Conservation (phyloP, 2,113 vertebrate species). For the Peromyscus polionotus region DNA sequence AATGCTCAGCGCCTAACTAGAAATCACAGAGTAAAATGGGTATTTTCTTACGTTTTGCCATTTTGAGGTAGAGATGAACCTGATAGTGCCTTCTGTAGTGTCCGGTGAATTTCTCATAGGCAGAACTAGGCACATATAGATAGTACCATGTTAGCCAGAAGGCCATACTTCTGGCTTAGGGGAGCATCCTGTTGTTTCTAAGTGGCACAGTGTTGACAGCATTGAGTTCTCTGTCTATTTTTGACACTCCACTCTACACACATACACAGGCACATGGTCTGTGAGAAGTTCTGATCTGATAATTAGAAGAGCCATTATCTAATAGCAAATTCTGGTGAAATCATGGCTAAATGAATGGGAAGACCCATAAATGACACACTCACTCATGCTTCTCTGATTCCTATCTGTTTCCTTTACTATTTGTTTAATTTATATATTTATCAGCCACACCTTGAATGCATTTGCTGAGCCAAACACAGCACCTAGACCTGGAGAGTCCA, state of each 20-base stretch:
- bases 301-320: not conserved
- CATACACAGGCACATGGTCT: rapidly evolving
- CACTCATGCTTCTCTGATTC: not conserved
- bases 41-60: not conserved
- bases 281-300: not conserved
- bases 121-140: not conserved
- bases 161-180: not conserved
- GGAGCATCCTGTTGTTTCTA: not conserved
- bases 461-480: not conserved
- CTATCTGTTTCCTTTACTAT: not conserved
- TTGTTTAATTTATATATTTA: not conserved
- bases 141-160: not conserved
- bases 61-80: not conserved
- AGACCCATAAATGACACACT: not conserved
- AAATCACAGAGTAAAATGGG: not conserved
- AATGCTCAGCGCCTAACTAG: not conserved
- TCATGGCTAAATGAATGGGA: not conserved
- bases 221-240: not conserved
- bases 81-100: not conserved
- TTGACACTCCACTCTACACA: rapidly evolving
- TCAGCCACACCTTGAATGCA: not conserved
- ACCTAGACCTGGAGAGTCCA: not conserved
- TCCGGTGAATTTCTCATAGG: not conserved
- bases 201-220: not conserved
- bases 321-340: not conserved